Evolutionary conservation across 2,113 vertebrate species (phyloP), one percentile per base, ranked within the genome.

Genomic region (Willisornis vidua): DNA sequence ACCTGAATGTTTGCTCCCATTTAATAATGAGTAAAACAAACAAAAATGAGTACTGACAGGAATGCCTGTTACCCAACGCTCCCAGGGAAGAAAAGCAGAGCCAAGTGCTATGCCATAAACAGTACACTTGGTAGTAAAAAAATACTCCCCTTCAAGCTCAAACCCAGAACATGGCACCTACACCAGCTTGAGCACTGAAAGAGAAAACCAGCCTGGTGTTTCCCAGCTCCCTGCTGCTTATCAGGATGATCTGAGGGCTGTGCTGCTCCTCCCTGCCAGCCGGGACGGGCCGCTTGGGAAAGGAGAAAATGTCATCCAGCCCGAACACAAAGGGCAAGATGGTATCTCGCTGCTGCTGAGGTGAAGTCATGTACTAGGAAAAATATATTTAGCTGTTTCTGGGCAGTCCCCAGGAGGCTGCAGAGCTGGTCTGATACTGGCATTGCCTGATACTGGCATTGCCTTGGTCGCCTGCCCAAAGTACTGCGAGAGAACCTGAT

Each of bases 291-390:
- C 46, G 7, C 97, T 96, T 97, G 97, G 96, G 97, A 97, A 97
- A 95, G 89, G 78, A 97, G 94, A 97, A 98, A 98, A 98, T 98
- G 97, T 97, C 97, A 98, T 94, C 90, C 95, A 97, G 96, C 89
- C 80, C 45, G 14, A 97, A 98, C 90, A 98, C 97, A 98, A 98
- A 98, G 96, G 96, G 90, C 96, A 97, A 97, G 97, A 98, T 98
- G 96, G 86, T 98, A 98, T 98, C 98, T 98, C 48, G 4, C 70
- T 89, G 88, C 87, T 97, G 92, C 35, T 86, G 83, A 15, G 72
- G 84, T 97, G 96, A 98, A 98, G 96, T 97, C 96, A 98, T 97
- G 61, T 71, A 93, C 91, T 90, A 96, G 91, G 95, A 97, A 96
- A 96, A 96, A 90, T 91, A 96, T 96, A 96, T 97, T 97, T 98